Evolutionary conservation across 2,888 invertebrate species (phyloP).

Genomic region (Axea sp.): DNA sequence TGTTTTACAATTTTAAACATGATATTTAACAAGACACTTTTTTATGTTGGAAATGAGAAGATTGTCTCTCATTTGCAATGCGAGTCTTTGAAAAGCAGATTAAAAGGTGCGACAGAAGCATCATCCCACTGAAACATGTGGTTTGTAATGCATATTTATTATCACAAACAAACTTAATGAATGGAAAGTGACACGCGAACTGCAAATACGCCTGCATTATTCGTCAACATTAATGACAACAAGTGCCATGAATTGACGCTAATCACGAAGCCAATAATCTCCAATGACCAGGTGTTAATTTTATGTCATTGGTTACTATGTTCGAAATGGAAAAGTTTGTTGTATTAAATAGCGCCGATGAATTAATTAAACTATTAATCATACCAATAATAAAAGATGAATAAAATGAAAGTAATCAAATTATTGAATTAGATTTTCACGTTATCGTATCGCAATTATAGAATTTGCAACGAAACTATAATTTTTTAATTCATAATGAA

Average conservation of each 20-base stretch:
- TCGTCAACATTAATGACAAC: constrained; percentile 41
- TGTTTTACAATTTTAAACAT: too few relatives aligned
- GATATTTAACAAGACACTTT: too few relatives aligned
- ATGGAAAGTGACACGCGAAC: constrained; percentile 48
- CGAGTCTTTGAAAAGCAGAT: constrained; percentile 47
- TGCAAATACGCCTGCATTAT: constrained; percentile 41
- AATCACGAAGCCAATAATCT: constrained; percentile 44
- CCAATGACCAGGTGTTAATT: constrained; percentile 37
- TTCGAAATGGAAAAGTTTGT: background rate
- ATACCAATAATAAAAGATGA: background rate
- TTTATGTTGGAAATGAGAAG: background rate
- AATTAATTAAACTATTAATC: too few relatives aligned
- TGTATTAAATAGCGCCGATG: too few relatives aligned
- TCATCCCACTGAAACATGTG: constrained; percentile 46
- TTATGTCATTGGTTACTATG: constrained; percentile 23
- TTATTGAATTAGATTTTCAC: too few relatives aligned
- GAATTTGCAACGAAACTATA: too few relatives aligned
- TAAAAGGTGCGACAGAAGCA: constrained; percentile 39
- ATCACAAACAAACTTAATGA: constrained; percentile 27
- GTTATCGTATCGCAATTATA: too few relatives aligned
- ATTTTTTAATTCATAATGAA: too few relatives aligned
- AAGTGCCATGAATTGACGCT: constrained; percentile 48
- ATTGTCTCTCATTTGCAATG: constrained; percentile 23
- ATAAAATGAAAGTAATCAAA: too few relatives aligned
- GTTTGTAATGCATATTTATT: constrained; percentile 49